Percentiles rank a stretch among this genome's conserved stretches.
These are phyloP conservation scores for Numenius phaeopus DNA, from an alignment of 2,797 vertebrate genomes.

Conservation along the genomic window DNA sequence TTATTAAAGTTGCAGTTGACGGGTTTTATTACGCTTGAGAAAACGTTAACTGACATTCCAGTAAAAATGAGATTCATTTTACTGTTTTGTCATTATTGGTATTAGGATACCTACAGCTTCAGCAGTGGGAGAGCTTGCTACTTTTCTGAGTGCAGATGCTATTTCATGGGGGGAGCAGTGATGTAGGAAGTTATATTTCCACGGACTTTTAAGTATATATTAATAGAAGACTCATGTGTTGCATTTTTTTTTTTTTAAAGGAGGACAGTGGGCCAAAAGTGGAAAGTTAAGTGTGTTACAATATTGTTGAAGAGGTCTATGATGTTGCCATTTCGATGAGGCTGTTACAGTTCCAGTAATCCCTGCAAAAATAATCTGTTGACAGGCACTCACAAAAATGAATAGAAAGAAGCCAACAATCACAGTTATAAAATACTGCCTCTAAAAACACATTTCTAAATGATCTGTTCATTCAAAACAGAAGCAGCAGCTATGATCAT, in stretches of 20 bases:
- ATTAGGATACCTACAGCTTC: neutral
- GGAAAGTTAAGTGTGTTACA: neutral
- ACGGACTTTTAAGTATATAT: neutral
- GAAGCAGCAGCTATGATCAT: neutral
- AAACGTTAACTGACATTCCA: neutral
- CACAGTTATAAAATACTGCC: neutral
- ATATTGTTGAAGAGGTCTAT: neutral
- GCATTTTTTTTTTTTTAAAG: neutral
- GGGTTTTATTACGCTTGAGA: neutral
- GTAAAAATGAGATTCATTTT: neutral
- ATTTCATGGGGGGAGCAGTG: neutral
- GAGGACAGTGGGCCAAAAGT: neutral
- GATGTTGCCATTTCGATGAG: neutral
- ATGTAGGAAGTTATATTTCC: neutral
- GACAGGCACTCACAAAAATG: conserved; percentile 7
- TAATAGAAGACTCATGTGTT: neutral
- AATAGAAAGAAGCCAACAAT: neutral
- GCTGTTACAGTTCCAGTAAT: neutral
- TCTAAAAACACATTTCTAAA: neutral
- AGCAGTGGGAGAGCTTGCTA: neutral
- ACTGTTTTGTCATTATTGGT: neutral
- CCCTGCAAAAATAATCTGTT: conserved; percentile 48
- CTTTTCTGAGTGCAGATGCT: neutral
- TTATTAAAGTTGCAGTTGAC: neutral
- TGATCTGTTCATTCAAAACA: neutral